Evolutionary conservation across 2,888 invertebrate species (phyloP), one percentile per base, ranked within the genome.

Genomic region (Nasonia oneida): DNA sequence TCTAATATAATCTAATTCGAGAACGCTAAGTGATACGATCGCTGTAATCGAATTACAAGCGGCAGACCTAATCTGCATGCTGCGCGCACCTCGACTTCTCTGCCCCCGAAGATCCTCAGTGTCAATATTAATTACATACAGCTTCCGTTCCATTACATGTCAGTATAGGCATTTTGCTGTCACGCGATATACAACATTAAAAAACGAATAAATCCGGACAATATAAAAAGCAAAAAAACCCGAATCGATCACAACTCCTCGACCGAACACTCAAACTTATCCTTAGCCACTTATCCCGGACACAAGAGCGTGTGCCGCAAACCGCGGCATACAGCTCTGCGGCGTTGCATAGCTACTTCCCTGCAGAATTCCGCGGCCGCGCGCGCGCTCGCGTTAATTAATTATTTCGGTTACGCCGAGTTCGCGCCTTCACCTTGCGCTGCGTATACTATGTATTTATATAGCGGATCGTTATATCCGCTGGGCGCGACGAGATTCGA

Each of bases 381-480:
- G 64, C 29, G 12, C 42, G 57, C 29, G 67, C 37, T n/a, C 37
- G 33, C 23, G 42, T 29, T 81, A 39, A 73, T 71, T 39, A 81
- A 81, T 81, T 73, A 81, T 81, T 81, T 61, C 73, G 15, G 15
- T 61, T 81, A 39, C 23, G 10, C 47, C 4, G 53, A 2, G 53
- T 33, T 8, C 8, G 3, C 39, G 39, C 12, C 39, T 42, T 70
- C n/a, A 12, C 67, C 33, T 67, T 6, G 33, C 3, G 29, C 33
- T 10, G n/a, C 14, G 23, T 23, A 64, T 12, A 33, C 29, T 10
- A 64, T 10, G 29, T 23, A 33, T 10, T 14, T 29, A 57, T 15
- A 47, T 47, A 53, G 14, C 18, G 57, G 57, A 57, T 57, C 57
- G n/a, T 57, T 57, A 57, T 50, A 8, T 14, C 23, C 12, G 10